Evolutionary conservation across 2,888 invertebrate genomes (phyloP).

Genomic region (Autographa gamma): DNA sequence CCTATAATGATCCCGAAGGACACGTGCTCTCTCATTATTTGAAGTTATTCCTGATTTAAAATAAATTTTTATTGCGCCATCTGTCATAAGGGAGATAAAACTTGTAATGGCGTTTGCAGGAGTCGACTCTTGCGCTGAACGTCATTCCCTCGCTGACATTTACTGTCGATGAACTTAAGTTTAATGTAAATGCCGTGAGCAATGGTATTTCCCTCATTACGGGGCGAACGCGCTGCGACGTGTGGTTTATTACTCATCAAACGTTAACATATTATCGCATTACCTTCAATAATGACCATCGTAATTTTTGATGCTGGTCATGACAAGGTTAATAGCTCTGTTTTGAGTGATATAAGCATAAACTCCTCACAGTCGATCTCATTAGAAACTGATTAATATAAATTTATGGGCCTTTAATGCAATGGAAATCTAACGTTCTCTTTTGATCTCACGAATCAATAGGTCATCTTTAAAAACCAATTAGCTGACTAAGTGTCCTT

Average conservation of each 20-base stretch:
- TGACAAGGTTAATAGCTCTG: slow-evolving; percentile 40
- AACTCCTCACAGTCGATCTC: slow-evolving; percentile 26
- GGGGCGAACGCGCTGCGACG: slow-evolving; percentile 53
- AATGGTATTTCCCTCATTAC: slow-evolving; percentile 81
- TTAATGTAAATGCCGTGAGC: slow-evolving; percentile 77
- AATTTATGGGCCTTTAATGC: not conserved
- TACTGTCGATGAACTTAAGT: slow-evolving; percentile 80
- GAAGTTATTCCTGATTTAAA: slow-evolving; percentile 83
- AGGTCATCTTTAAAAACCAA: slow-evolving; percentile 10
- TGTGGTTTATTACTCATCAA: slow-evolving; percentile 80
- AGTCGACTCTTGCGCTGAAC: slow-evolving; percentile 71
- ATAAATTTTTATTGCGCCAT: slow-evolving; percentile 87
- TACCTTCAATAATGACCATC: slow-evolving; percentile 60
- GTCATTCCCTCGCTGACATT: slow-evolving; percentile 81
- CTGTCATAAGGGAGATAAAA: slow-evolving; percentile 86
- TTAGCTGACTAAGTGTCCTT: slow-evolving; percentile 18
- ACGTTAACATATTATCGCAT: slow-evolving; percentile 71
- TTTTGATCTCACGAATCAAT: not conserved
- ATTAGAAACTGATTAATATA: slow-evolving; percentile 34
- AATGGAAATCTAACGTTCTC: not conserved
- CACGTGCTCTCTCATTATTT: slow-evolving; percentile 86
- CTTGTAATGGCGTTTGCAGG: slow-evolving; percentile 78
- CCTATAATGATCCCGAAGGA: slow-evolving; percentile 78
- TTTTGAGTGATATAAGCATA: slow-evolving; percentile 33
- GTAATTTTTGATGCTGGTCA: slow-evolving; percentile 59